Evolutionary conservation across 2,113 vertebrate species (phyloP).

Genomic region (Gracilinanus agilis): DNA sequence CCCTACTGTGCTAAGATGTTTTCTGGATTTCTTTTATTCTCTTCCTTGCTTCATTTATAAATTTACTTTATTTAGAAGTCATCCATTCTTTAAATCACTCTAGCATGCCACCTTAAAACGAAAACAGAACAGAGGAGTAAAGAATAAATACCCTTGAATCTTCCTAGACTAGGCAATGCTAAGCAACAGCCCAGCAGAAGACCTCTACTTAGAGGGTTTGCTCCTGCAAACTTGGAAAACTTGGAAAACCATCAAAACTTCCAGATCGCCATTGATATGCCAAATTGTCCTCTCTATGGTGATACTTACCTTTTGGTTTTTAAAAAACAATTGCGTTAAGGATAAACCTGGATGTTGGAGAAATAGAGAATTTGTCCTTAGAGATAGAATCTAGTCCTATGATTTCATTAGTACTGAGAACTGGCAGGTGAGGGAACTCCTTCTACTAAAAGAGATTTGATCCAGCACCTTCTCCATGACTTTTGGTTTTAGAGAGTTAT

Average conservation of each 20-base stretch:
- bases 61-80: constrained; percentile 38
- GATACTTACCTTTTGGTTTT: constrained; percentile 8
- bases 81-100: constrained; percentile 36
- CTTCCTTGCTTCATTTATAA: constrained; percentile 29
- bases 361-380: not conserved
- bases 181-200: not conserved
- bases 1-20: constrained; percentile 2
- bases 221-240: not conserved
- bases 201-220: not conserved
- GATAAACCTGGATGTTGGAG: not conserved
- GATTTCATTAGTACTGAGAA: not conserved
- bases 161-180: not conserved
- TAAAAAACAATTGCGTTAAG: not conserved
- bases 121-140: constrained; percentile 32
- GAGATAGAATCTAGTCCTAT: not conserved
- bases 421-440: not conserved
- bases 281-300: not conserved
- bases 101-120: constrained; percentile 40
- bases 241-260: not conserved
- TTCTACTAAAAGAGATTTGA: not conserved
- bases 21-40: constrained; percentile 10
- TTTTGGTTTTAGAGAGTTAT: not conserved
- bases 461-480: not conserved
- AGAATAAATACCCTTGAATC: constrained; percentile 22
- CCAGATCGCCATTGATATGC: not conserved